These are phyloP conservation scores for Atlantisia rogersi DNA, from an alignment of 2,113 vertebrate genomes.

Conservation along the genomic window DNA sequence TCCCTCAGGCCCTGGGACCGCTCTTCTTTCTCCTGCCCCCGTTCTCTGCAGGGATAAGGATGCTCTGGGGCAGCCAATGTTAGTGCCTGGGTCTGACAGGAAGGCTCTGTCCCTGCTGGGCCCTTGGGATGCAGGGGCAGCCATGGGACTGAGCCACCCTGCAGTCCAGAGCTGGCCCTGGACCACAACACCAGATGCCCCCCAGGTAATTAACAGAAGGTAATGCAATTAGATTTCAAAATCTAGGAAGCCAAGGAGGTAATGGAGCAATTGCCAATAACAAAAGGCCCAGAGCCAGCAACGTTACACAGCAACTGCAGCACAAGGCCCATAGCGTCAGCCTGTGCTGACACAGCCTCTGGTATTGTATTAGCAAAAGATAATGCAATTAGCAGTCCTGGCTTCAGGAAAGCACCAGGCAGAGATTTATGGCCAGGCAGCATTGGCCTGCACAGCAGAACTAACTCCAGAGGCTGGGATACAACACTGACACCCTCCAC, in stretches of 20 bases:
- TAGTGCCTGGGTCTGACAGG: accelerated
- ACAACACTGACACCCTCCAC: not conserved
- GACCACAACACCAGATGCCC: accelerated
- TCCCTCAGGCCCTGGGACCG: accelerated
- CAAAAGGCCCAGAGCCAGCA: not conserved
- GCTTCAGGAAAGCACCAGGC: not conserved
- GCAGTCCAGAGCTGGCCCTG: not conserved
- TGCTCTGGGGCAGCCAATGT: not conserved
- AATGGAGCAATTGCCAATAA: not conserved
- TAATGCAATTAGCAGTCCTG: slow-evolving; percentile 1
- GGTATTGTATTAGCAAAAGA: not conserved
- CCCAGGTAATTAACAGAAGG: not conserved
- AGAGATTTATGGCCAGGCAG: not conserved
- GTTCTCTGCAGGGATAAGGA: not conserved
- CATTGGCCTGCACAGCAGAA: not conserved
- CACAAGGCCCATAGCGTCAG: not conserved
- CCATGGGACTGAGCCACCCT: not conserved
- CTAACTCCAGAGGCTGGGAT: not conserved
- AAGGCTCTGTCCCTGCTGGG: not conserved
- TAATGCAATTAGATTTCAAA: not conserved
- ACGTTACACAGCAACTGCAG: not conserved
- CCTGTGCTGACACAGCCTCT: not conserved
- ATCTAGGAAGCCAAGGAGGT: not conserved
- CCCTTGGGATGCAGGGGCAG: not conserved
- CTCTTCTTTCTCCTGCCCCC: not conserved